phyloP scores from a whole-genome alignment of 2,797 vertebrate genomes.

The Hoplostethus atlanticus region DNA sequence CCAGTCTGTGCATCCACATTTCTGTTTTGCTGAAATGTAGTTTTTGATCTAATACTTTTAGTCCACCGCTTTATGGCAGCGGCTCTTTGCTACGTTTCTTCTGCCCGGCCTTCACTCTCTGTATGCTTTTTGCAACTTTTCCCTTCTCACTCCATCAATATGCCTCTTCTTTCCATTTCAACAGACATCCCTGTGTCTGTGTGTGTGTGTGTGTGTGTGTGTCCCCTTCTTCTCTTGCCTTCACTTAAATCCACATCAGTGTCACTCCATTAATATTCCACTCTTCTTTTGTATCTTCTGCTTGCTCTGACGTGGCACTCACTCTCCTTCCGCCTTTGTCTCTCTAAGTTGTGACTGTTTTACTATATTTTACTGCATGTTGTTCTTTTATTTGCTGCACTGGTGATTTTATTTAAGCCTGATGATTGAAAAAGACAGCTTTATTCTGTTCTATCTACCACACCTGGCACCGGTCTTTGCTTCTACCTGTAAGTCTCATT shows the following conservation, averaged over 20 bases:
- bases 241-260: conserved; percentile 37
- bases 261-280: conserved; percentile 55
- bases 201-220: neutral
- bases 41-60: no score
- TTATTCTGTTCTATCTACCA: conserved; percentile 1
- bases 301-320: neutral
- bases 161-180: conserved; percentile 2
- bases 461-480: conserved; percentile 13
- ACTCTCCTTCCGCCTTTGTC: conserved; percentile 10
- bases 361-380: neutral
- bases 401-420: conserved; percentile 20
- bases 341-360: conserved; percentile 6
- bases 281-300: conserved; percentile 33
- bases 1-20: no score
- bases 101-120: conserved; percentile 46
- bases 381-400: neutral
- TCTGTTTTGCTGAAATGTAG: no score
- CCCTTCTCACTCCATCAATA: conserved; percentile 61
- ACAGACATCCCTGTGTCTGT: conserved; percentile 34
- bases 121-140: conserved; percentile 52
- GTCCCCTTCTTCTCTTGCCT: conserved; percentile 30
- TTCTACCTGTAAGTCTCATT: neutral
- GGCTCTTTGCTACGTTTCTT: conserved; percentile 41
- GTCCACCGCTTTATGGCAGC: conserved; percentile 6
- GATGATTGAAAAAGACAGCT: conserved; percentile 9